Evolutionary conservation across 2,888 invertebrate genomes (phyloP), one percentile per base, ranked within the genome.

Genomic region (Eledone cirrhosa): DNA sequence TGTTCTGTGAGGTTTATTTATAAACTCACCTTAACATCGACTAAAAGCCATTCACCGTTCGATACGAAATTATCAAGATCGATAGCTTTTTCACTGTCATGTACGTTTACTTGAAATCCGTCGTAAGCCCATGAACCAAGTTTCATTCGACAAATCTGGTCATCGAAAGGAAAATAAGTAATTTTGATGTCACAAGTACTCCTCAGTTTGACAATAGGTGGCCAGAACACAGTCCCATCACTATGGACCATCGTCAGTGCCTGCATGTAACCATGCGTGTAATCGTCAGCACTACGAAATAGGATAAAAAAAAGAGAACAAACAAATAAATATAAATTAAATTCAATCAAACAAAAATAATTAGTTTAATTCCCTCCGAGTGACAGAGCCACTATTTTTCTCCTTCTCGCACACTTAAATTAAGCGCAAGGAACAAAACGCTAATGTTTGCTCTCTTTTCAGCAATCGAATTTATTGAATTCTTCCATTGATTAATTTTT

Each of bases 241-340:
- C 79, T 85, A 27, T 88, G 87, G 8, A 92, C 91, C 92, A 93
- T 92, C 4, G 92, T 92, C 75, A 92, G 88, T 16, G 91, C 91
- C 80, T 91, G 90, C 92, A 92, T 92, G 86, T 92, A 93, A 13
- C 92, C 92, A 4, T 90, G 88, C 0, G 84, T 86, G 78, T 86
- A 86, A 80, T 86, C 86, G 29, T 86, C 86, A 22, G 84, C 85
- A 48, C 86, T 86, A 80, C 31, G 79, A 80, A 75, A 29, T 11
- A 14, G 41, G 41, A 67, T 31, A 33, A 22, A 1, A 69, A 27
- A 67, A 8, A 41, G 41, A 41, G 11, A 41, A 41, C 41, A 41
- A 41, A 41, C 11, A 41, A 41, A 11, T 41, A 11, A 41, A 41
- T 2, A 8, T 41, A 8, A 8, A 8, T 8, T 41, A 41, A 41